A percentile compares a stretch with the other conserved stretches of the same genome.
Evolutionary conservation across 1,140 invertebrate genomes (phyloP).

Genomic region (Ips nitidus): DNA sequence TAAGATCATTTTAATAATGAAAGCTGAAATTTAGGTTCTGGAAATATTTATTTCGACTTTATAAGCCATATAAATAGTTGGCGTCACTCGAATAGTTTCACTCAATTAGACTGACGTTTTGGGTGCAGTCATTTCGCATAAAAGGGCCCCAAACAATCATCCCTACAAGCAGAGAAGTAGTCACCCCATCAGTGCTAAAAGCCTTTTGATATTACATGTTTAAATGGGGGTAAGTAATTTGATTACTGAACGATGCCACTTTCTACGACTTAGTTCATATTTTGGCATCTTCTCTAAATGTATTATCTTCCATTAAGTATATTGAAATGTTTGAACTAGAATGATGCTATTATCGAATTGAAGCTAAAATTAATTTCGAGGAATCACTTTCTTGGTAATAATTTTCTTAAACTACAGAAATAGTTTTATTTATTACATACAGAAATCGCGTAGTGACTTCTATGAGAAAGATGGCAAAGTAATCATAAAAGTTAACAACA

Average conservation of each 20-base stretch:
- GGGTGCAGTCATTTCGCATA: constrained; percentile 38
- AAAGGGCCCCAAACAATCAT: constrained; percentile 43
- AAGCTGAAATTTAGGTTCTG: too few relatives aligned
- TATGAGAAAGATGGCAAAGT: neutral
- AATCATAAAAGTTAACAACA: neutral
- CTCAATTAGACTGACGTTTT: constrained; percentile 41
- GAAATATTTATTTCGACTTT: constrained; percentile 34
- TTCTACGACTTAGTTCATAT: constrained; percentile 20
- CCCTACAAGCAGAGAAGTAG: constrained; percentile 30
- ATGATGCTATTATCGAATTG: too few relatives aligned
- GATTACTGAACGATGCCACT: constrained; percentile 47
- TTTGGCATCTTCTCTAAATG: neutral
- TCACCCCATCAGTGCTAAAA: constrained; percentile 50
- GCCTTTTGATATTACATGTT: constrained; percentile 54
- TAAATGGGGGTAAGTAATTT: constrained; percentile 54
- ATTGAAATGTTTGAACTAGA: too few relatives aligned
- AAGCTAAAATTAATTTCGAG: too few relatives aligned
- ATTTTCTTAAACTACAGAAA: too few relatives aligned
- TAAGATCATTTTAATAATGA: too few relatives aligned
- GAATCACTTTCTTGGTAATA: too few relatives aligned
- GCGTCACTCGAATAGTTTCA: constrained; percentile 41
- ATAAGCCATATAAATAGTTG: constrained; percentile 44
- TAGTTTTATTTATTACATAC: too few relatives aligned
- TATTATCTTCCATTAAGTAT: too few relatives aligned
- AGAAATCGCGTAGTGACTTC: too few relatives aligned